These are phyloP conservation scores for Butastur rufipennis DNA, from an alignment of 2,113 vertebrate genomes.

Conservation along the genomic window DNA sequence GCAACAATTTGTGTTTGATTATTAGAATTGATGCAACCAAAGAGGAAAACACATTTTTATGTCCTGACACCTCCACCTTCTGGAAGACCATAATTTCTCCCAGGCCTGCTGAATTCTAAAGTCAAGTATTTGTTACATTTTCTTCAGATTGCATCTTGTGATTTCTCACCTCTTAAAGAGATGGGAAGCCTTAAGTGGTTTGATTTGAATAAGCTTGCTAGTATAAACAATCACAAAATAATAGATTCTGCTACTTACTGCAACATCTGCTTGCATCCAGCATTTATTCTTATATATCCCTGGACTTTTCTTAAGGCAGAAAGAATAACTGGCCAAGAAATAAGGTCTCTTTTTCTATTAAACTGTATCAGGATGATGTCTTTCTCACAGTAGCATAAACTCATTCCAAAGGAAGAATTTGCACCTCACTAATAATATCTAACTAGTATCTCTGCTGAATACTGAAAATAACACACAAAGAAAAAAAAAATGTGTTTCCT, in stretches of 20 bases:
- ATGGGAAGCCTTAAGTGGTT: not conserved
- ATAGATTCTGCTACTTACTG: not conserved
- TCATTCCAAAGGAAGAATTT: not conserved
- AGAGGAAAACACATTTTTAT: not conserved
- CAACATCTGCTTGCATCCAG: not conserved
- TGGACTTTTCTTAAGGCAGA: not conserved
- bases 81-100: not conserved
- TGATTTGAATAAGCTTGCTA: not conserved
- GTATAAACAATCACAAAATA: not conserved
- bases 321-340: not conserved
- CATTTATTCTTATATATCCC: not conserved
- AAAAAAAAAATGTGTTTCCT: not conserved
- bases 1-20: constrained; percentile 14
- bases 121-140: not conserved
- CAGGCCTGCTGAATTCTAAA: not conserved
- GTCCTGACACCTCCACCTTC: not conserved
- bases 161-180: not conserved
- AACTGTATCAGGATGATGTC: not conserved
- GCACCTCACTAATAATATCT: not conserved
- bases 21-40: not conserved
- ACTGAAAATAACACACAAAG: not conserved
- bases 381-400: not conserved
- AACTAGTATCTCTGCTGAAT: not conserved
- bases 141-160: not conserved
- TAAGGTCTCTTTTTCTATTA: not conserved